Evolutionary conservation across 2,888 invertebrate species (phyloP).

Genomic region (Oligia fasciuncula): DNA sequence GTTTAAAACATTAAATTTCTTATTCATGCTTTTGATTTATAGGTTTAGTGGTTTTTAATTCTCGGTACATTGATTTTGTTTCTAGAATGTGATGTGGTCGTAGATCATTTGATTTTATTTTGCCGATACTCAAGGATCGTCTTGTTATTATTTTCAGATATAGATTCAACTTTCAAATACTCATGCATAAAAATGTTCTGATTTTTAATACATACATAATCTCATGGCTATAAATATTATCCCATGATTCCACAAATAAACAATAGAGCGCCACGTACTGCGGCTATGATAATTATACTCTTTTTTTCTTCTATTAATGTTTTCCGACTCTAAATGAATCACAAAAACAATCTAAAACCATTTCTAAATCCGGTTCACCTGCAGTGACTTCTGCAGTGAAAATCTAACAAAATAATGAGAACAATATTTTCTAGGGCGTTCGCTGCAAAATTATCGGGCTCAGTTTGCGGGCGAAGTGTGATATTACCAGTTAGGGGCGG

Average conservation of each 20-base stretch:
- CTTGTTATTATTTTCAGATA: background rate
- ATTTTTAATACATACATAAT: background rate
- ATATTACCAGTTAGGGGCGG: conserved; percentile 77
- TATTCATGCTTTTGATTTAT: background rate
- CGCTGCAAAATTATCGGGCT: conserved; percentile 71
- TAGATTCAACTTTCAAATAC: too few species aligned
- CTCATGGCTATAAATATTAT: background rate
- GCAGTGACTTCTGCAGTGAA: conserved; percentile 63
- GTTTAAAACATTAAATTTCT: background rate
- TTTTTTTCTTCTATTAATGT: background rate
- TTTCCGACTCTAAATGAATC: background rate
- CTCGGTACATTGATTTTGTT: background rate
- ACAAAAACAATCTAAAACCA: conserved; percentile 24
- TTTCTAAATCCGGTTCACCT: conserved; percentile 45
- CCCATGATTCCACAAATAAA: too few species aligned
- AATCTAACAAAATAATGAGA: conserved; percentile 62
- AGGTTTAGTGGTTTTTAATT: background rate
- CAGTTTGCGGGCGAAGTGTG: conserved; percentile 73
- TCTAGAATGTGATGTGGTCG: background rate
- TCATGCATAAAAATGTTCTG: background rate
- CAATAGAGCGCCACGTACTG: background rate
- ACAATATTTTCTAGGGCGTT: conserved; percentile 70
- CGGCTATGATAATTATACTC: background rate
- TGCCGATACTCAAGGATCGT: background rate
- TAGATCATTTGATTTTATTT: background rate